Base-by-base conservation (phyloP, 2,888 invertebrate species). In the Mechanitis messenoides region DNA sequence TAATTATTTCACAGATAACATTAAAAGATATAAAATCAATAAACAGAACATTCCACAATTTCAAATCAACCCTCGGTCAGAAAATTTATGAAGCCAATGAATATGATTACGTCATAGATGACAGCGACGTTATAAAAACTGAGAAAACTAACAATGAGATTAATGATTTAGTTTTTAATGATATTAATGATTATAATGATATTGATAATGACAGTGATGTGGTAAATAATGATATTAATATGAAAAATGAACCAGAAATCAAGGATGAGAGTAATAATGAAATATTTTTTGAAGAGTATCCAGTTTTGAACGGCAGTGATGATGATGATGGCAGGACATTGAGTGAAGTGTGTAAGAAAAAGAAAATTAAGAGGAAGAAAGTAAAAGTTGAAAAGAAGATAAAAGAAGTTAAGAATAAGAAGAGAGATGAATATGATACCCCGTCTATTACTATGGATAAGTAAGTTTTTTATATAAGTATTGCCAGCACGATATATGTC, bases 221-320 rank as follows among this genome's bases (percentile, higher is more conserved):
- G 0, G 45, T 45, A 2, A 54, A 58, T 35, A 38, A 58, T 50
- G 60, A 64, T 57, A 46, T 45, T 3, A 68, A 69, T 63, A 46
- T 60, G 0, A 59, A 62, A 2, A 60, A 68, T 0, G 73, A 79
- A 38, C 67, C 79, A 0, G 75, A 79, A 45, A 69, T 83, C 0
- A 84, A 84, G 59, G 73, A 76, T 12, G 84, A 83, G n/a, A 69
- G 65, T 31, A 65, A 1, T 57, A 81, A 81, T 53, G 82, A 83
- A 9, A 79, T 85, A 60, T 87, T 72, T 50, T 78, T 81, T 3
- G 77, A 84, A 5, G 85, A 84, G 20, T 83, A 71, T 46, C 68
- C 65, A 1, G 67, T 72, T 2, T 82, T 80, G 33, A 78, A 79
- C 12, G 81, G 81, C 1, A 79, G 81, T 0, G 85, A 84, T 1